Evolutionary conservation across 2,113 vertebrate genomes (phyloP), one percentile per base, ranked within the genome.

Genomic region (Rana temporaria): DNA sequence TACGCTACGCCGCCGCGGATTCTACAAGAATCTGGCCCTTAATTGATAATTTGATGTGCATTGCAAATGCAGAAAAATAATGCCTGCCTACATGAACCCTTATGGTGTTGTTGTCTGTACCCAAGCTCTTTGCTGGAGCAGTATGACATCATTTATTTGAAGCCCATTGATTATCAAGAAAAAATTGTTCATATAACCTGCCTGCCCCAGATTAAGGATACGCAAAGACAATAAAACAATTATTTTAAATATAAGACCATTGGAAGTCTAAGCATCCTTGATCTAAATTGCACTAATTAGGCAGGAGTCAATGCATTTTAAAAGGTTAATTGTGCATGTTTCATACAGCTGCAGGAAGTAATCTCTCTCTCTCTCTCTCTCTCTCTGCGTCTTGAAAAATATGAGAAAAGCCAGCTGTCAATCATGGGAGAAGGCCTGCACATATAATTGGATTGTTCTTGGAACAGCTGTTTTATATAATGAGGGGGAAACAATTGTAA

Each of bases 321-420:
- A 60, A 74, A 74, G 71, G 71, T 74, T 74, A 74, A 74, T 74
- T 60, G 71, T 74, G 71, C 53, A 60, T 74, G 71, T 59, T 74
- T 74, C 34, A 74, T 74, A 74, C 71, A 74, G 71, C 71, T 74
- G 71, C 55, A 74, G 71, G 71, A 74, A 60, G 52, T 74, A 74
- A 74, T 74, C 71, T 60, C 55, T 73, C 42, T 59, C 17, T 38
- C 4, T 74, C 71, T 60, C 55, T 73, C 42, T 59, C 17, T 38
- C 4, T 38, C 26, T 30, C 26, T 17, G 55, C 71, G 30, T 74
- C 71, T 74, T 55, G 19, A 56, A 74, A 22, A 74, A 74, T 38
- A 60, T 6, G n/a, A 34, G 55, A 74, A 34, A 30, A 32, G 19
- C 71, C 71, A 74, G 71, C 32, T 74, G 71, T 60, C 71, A 74